Conservation (phyloP, 2,113 vertebrate species). For the Chinchilla lanigera region DNA sequence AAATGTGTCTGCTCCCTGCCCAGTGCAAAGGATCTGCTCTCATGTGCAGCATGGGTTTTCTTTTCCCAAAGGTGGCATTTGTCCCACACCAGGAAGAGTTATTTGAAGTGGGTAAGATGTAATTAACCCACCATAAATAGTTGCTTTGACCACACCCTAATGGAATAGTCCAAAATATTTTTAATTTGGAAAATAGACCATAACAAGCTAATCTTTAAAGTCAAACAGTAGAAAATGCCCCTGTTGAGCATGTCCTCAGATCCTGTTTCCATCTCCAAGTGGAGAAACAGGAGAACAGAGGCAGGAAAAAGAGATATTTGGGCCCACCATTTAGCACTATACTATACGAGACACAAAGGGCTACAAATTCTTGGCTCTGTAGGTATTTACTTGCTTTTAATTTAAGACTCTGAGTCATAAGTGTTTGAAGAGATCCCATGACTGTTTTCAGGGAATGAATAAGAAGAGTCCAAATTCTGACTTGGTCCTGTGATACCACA, state of each 20-base stretch:
- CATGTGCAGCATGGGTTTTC: not conserved
- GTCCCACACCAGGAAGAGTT: not conserved
- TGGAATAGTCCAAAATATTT: conserved; percentile 41
- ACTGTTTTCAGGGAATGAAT: not conserved
- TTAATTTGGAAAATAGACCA: conserved; percentile 49
- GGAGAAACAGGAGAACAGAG: not conserved
- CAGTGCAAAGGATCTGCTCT: not conserved
- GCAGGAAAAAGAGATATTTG: not conserved
- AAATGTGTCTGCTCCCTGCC: not conserved
- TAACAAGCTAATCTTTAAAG: conserved; percentile 15
- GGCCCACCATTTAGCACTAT: not conserved
- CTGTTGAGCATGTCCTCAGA: not conserved
- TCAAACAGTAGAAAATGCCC: not conserved
- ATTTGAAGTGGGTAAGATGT: conserved; percentile 49
- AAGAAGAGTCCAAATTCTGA: conserved; percentile 13
- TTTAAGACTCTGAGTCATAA: not conserved
- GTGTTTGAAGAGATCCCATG: not conserved
- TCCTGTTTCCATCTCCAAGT: not conserved
- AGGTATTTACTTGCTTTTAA: not conserved
- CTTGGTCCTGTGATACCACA: not conserved
- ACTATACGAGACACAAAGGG: not conserved
- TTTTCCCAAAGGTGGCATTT: conserved; percentile 20
- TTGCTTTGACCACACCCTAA: conserved; percentile 50
- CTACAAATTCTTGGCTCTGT: not conserved
- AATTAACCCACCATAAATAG: conserved; percentile 45